These are phyloP conservation scores for Griposia aprilina DNA, from an alignment of 2,888 invertebrate species.

Conservation along the genomic window DNA sequence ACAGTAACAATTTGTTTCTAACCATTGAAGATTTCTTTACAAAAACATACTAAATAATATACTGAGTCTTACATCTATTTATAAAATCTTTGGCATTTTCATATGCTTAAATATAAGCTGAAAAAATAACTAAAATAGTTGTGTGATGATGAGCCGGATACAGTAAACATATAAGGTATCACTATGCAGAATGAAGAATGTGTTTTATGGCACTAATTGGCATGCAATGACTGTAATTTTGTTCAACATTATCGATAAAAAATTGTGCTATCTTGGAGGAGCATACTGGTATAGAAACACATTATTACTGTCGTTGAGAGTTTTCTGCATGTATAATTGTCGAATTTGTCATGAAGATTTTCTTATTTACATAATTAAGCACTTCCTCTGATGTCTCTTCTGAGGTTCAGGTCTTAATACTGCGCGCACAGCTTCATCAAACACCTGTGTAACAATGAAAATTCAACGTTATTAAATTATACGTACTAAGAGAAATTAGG, in stretches of 20 bases:
- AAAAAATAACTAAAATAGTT: conserved; percentile 78
- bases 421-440: conserved; percentile 99
- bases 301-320: conserved; percentile 87
- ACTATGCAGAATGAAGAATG: conserved; percentile 63
- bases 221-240: conserved; percentile 62
- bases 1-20: conserved; percentile 91
- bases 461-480: conserved; percentile 12
- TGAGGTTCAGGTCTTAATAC: conserved; percentile 99
- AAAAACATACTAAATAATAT: conserved; percentile 77
- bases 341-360: conserved; percentile 77
- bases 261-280: conserved; percentile 59
- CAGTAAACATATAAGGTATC: conserved; percentile 47
- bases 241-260: conserved; percentile 49
- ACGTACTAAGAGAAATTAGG: no score
- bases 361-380: conserved; percentile 93
- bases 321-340: conserved; percentile 81
- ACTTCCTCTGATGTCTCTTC: conserved; percentile 98
- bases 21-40: conserved; percentile 75
- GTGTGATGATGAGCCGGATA: conserved; percentile 83
- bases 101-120: conserved; percentile 79
- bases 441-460: conserved; percentile 92
- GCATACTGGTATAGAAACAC: conserved; percentile 85
- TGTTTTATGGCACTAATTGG: conserved; percentile 68
- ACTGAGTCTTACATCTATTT: conserved; percentile 86
- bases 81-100: conserved; percentile 89